Evolutionary conservation across 2,888 invertebrate genomes (phyloP).

Genomic region (Schizaphis graminum): DNA sequence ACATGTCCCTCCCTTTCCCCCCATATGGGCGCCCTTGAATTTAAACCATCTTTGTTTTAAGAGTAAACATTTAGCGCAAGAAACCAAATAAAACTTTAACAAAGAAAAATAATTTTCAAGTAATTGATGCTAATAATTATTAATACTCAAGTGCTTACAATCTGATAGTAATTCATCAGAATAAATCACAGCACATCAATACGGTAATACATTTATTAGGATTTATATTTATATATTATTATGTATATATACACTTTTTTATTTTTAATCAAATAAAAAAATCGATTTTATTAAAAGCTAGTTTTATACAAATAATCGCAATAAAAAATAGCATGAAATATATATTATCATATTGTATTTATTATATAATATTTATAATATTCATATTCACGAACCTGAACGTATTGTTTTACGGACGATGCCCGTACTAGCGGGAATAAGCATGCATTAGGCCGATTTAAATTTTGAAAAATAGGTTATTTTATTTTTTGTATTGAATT

Average conservation of each 20-base stretch:
- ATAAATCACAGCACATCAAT: background rate
- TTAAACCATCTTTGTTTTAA: no score
- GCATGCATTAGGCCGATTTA: background rate
- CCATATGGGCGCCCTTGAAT: no score
- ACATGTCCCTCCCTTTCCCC: no score
- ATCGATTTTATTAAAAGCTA: background rate
- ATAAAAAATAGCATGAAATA: background rate
- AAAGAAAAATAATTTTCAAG: background rate
- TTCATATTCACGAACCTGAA: background rate
- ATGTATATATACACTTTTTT: background rate
- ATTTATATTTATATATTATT: background rate
- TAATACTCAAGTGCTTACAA: background rate
- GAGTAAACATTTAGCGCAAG: background rate
- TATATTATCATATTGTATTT: background rate
- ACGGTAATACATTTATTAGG: background rate
- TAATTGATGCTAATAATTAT: background rate
- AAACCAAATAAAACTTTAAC: background rate
- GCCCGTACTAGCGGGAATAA: background rate
- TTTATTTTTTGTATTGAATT: background rate
- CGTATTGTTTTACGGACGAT: background rate
- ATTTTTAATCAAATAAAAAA: background rate
- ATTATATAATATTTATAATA: background rate
- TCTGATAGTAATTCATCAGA: background rate
- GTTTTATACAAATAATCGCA: background rate
- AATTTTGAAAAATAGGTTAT: background rate